Conservation (phyloP, 1,140 invertebrate species). For the Cecropterus lyciades region DNA sequence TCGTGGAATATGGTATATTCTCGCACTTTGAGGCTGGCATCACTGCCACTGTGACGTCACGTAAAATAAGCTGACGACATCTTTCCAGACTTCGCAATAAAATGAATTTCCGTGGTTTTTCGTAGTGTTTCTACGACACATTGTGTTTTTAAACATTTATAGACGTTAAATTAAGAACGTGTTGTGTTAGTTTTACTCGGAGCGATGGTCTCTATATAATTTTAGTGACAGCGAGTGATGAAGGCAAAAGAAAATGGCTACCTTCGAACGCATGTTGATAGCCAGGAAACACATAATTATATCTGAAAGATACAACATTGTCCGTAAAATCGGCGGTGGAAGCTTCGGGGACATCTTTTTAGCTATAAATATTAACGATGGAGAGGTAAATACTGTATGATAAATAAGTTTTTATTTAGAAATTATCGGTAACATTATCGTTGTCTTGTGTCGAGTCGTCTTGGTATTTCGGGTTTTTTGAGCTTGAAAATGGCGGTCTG, state of each 20-base stretch:
- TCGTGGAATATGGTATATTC: slow-evolving; percentile 24
- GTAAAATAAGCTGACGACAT: slow-evolving; percentile 71
- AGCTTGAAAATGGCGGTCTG: slow-evolving; percentile 60
- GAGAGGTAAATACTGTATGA: slow-evolving; percentile 89
- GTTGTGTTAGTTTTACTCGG: slow-evolving; percentile 59
- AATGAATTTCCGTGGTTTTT: slow-evolving; percentile 70
- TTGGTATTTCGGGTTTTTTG: slow-evolving; percentile 48
- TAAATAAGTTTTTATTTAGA: slow-evolving; percentile 28
- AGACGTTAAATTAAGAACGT: slow-evolving; percentile 62
- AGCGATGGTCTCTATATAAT: slow-evolving; percentile 64
- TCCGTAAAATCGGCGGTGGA: slow-evolving; percentile 98
- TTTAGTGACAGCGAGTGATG: slow-evolving; percentile 73
- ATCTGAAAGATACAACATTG: slow-evolving; percentile 96
- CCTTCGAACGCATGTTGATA: slow-evolving; percentile 76
- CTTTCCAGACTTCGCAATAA: slow-evolving; percentile 64
- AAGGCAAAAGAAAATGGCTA: slow-evolving; percentile 80
- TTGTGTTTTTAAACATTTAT: slow-evolving; percentile 62
- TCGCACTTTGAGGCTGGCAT: slow-evolving; percentile 40
- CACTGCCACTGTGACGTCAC: slow-evolving; percentile 73
- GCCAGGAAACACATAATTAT: slow-evolving; percentile 90
- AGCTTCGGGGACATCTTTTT: slow-evolving; percentile 99
- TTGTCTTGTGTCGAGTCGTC: slow-evolving; percentile 48
- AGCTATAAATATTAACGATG: slow-evolving; percentile 97
- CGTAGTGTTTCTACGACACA: slow-evolving; percentile 60
- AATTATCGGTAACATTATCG: slow-evolving; percentile 24